Percentiles rank a stretch among this genome's conserved stretches.
Evolutionary conservation across 2,113 vertebrate genomes (phyloP).

Genomic region (Cryptotis parvus): DNA sequence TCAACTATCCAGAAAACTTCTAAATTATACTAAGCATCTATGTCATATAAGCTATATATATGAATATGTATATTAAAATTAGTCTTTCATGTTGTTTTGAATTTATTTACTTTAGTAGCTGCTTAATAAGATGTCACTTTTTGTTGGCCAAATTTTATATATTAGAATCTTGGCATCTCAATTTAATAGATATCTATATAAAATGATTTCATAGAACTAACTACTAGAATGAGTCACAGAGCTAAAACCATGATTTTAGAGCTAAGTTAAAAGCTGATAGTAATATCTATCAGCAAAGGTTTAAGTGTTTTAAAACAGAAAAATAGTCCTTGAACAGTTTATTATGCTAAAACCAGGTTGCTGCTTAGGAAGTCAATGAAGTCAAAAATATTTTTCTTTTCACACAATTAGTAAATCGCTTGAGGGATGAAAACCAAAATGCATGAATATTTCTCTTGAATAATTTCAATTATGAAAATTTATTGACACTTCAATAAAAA

Average conservation of each 20-base stretch:
- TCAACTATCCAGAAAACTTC: background rate
- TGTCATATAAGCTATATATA: background rate
- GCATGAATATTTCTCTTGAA: background rate
- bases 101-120: background rate
- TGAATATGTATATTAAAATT: no score
- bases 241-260: background rate
- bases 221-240: background rate
- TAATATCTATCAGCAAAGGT: background rate
- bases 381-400: background rate
- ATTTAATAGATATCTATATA: background rate
- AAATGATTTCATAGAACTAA: background rate
- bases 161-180: background rate
- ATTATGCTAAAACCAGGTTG: background rate
- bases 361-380: background rate
- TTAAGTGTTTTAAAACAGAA: background rate
- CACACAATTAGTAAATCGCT: background rate
- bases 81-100: background rate
- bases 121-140: background rate
- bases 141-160: background rate
- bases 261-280: background rate
- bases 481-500: background rate
- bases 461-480: constrained; percentile 42
- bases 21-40: background rate
- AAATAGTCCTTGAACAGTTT: constrained; percentile 12
- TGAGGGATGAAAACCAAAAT: background rate